Evolutionary conservation across 1,140 invertebrate genomes (phyloP).

Genomic region (Bombus vancouverensis): DNA sequence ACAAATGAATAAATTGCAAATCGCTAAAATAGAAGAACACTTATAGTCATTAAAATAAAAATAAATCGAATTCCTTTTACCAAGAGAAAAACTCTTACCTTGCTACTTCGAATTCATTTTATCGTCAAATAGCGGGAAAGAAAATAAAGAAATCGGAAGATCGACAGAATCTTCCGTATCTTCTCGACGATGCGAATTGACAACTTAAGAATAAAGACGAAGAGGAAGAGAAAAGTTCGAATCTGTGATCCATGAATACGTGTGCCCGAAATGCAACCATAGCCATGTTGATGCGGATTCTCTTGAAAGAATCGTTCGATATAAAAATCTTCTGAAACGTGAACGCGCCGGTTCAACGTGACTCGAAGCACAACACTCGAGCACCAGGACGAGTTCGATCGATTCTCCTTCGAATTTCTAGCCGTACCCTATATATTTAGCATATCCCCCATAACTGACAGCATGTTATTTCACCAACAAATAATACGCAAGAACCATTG

Average conservation of each 20-base stretch:
- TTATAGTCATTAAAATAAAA: not conserved
- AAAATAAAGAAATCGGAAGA: slow-evolving; percentile 35
- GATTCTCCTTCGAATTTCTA: slow-evolving; percentile 70
- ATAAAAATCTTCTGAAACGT: slow-evolving; percentile 52
- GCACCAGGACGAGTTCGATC: slow-evolving; percentile 62
- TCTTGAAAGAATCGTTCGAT: slow-evolving; percentile 51
- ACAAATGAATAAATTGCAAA: not conserved
- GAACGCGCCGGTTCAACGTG: slow-evolving; percentile 61
- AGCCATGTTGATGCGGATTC: slow-evolving; percentile 45
- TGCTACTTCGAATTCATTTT: no score
- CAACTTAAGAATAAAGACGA: not conserved
- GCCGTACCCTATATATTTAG: slow-evolving; percentile 75
- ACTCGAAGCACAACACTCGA: slow-evolving; percentile 70
- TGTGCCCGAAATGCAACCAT: slow-evolving; percentile 20
- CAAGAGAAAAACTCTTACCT: not conserved
- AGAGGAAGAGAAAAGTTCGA: not conserved
- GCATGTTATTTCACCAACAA: slow-evolving; percentile 80
- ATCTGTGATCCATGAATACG: slow-evolving; percentile 32
- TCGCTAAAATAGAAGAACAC: not conserved
- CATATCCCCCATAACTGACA: slow-evolving; percentile 78
- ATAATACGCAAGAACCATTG: slow-evolving; percentile 76
- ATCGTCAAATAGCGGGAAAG: not conserved
- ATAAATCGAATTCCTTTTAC: not conserved
- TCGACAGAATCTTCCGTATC: slow-evolving; percentile 12
- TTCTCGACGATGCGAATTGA: slow-evolving; percentile 24